A percentile compares a stretch with the other conserved stretches of the same genome.
phyloP scores from a whole-genome alignment of 2,888 invertebrate genomes.

The Parnassius smintheus region DNA sequence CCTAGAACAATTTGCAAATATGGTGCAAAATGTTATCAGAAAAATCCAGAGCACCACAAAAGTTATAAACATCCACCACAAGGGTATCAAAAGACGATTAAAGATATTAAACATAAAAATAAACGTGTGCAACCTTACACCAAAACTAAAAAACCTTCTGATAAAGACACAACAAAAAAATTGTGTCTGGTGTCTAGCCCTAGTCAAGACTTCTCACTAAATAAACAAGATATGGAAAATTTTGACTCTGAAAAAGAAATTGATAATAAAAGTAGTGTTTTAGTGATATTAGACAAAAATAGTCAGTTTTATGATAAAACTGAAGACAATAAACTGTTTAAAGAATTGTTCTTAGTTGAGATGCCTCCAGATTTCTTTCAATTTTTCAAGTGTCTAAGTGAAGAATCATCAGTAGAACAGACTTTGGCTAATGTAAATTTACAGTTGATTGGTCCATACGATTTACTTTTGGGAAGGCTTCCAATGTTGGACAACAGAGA shows the following conservation, averaged over 20 bases:
- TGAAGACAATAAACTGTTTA: constrained; percentile 80
- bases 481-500: constrained; percentile 77
- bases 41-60: constrained; percentile 86
- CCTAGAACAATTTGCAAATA: constrained; percentile 86
- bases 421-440: constrained; percentile 85
- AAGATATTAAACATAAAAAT: constrained; percentile 34
- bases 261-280: background rate
- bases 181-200: background rate
- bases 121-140: constrained; percentile 8
- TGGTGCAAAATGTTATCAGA: constrained; percentile 90
- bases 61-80: constrained; percentile 88
- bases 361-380: constrained; percentile 95
- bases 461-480: constrained; percentile 86
- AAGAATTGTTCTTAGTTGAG: constrained; percentile 88
- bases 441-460: constrained; percentile 92
- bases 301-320: constrained; percentile 65
- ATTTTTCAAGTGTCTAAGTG: constrained; percentile 89
- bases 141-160: constrained; percentile 12
- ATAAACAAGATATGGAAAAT: too few species aligned
- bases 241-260: background rate
- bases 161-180: constrained; percentile 15
- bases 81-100: constrained; percentile 42
- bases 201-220: background rate
- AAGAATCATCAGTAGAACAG: constrained; percentile 75
- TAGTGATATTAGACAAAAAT: constrained; percentile 44